Conservation (phyloP, 2,797 vertebrate species). For the Sebastes flavidus region DNA sequence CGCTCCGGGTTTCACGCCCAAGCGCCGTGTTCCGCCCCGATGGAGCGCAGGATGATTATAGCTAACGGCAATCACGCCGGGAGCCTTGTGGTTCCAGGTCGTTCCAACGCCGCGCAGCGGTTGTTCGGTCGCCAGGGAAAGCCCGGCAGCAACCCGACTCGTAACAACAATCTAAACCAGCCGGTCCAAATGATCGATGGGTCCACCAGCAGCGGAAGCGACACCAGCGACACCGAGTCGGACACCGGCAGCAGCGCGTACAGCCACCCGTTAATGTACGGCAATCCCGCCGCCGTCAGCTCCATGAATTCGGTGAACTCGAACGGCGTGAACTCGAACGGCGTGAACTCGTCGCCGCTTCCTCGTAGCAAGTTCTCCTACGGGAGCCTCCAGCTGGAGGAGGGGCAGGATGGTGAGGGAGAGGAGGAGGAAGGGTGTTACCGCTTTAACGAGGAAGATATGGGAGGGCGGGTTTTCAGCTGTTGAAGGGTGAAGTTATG, state of each 20-base stretch:
- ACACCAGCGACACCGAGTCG: conserved; percentile 90
- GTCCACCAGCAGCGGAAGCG: conserved; percentile 92
- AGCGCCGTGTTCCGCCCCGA: conserved; percentile 70
- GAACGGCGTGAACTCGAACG: conserved; percentile 54
- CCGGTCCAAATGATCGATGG: conserved; percentile 87
- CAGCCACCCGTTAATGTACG: conserved; percentile 84
- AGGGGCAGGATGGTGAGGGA: conserved; percentile 50
- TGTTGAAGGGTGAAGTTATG: conserved; percentile 60
- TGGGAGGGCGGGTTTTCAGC: conserved; percentile 79
- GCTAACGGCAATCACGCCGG: conserved; percentile 79
- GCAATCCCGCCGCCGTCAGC: conserved; percentile 80
- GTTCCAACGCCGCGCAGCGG: conserved; percentile 73
- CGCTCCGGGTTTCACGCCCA: conserved; percentile 23
- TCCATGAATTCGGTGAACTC: conserved; percentile 60
- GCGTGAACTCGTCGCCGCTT: conserved; percentile 77
- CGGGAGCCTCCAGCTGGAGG: conserved; percentile 82
- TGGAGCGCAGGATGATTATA: conserved; percentile 53
- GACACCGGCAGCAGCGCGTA: conserved; percentile 84
- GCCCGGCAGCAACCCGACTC: neutral
- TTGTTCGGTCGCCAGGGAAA: conserved; percentile 68
- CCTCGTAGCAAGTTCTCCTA: conserved; percentile 79
- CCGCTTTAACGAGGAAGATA: conserved; percentile 83
- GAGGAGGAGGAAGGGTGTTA: conserved; percentile 74
- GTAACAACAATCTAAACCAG: conserved; percentile 54
- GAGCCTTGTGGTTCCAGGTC: conserved; percentile 60